Base-by-base conservation (phyloP, 1,140 invertebrate genomes). In the Polyergus mexicanus region DNA sequence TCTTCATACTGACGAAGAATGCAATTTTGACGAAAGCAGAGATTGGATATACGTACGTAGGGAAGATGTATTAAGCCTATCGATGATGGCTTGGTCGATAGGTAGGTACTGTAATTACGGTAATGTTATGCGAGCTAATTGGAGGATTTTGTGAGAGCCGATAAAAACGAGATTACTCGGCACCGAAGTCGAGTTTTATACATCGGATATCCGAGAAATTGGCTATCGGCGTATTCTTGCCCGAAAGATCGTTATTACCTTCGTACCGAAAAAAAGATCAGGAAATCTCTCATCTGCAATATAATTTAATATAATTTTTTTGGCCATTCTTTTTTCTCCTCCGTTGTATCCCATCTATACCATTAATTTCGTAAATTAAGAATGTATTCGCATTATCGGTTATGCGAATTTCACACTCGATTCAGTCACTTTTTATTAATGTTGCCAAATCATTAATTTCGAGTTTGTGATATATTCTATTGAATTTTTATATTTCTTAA, bases 91-190 rank as follows among this genome's bases (percentile, higher is more conserved):
- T 76, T 77, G 85, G 77, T 47, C 58, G 83, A 81, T 85, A 86
- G 91, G 86, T 89, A 86, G 87, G 87, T 90, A 84, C 91, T 85
- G 84, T 92, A 92, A 93, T 93, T 93, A 93, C 92, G 89, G 76
- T 93, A 93, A 93, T 93, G 90, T 92, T 92, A 92, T 92, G 92
- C 89, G 89, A 91, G 91, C 91, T 93, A 93, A 93, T 93, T 92
- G 91, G 92, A 91, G 90, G 91, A 89, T 91, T 91, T 92, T 92
- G 85, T 71, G 86, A 88, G 92, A 87, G 54, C 69, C 91, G 92
- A 93, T 93, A 93, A 92, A 92, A 92, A 92, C 85, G 88, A 92
- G 90, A 92, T 93, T 92, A 89, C 88, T 87, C 76, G 16, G 32
- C 41, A 71, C 25, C 69, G 74, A 81, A 76, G 60, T 63, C 54